Percentiles rank a stretch among this genome's conserved stretches.
Conservation (phyloP, 2,888 invertebrate genomes). For the Celastrina argiolus region DNA sequence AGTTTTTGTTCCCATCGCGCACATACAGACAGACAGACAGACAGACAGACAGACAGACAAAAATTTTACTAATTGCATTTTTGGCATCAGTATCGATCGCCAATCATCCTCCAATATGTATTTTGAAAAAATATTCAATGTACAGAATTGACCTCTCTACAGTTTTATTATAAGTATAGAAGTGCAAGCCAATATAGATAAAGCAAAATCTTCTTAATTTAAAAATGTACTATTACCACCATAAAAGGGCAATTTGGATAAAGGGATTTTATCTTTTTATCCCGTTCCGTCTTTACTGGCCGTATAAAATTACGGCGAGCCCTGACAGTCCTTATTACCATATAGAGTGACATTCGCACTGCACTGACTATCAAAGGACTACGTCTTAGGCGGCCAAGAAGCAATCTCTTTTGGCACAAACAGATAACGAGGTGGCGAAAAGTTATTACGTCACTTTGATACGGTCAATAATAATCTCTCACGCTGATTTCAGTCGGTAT, state of each 20-base stretch:
- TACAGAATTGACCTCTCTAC: too few species aligned
- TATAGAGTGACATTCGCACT: constrained; percentile 41
- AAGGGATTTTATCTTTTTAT: neutral
- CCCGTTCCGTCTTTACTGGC: constrained; percentile 6
- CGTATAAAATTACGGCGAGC: constrained; percentile 17
- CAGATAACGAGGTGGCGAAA: neutral
- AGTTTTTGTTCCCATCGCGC: too few species aligned
- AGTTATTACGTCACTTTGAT: constrained; percentile 2
- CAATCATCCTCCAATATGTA: too few species aligned
- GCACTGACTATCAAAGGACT: constrained; percentile 38
- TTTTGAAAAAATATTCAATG: too few species aligned
- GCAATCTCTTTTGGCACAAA: constrained; percentile 37
- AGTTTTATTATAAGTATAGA: too few species aligned
- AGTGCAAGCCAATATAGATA: neutral
- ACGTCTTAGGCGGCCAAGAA: constrained; percentile 34
- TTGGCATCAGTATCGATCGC: too few species aligned
- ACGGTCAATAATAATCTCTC: neutral
- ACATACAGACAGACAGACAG: too few species aligned
- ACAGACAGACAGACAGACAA: too few species aligned
- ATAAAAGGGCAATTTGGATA: neutral
- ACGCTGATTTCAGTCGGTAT: too few species aligned
- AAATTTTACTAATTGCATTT: too few species aligned
- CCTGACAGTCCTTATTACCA: constrained; percentile 33
- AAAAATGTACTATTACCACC: neutral
- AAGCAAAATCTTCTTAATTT: neutral